These are phyloP conservation scores for Serinus canaria DNA, from an alignment of 2,113 vertebrate genomes.

Conservation along the genomic window DNA sequence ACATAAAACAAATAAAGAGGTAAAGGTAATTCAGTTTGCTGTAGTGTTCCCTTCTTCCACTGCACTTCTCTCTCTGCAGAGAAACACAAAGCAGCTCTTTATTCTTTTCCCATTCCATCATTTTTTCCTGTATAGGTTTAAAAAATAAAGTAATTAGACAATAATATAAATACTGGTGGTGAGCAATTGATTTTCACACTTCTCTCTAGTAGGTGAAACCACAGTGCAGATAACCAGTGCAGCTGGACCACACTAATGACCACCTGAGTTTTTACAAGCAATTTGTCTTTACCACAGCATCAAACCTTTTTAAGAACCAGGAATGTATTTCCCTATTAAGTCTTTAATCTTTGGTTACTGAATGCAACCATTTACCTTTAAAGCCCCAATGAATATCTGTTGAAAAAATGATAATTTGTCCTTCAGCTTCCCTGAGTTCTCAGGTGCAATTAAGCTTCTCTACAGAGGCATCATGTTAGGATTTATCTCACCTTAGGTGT, in stretches of 20 bases:
- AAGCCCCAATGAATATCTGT: neutral
- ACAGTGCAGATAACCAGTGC: neutral
- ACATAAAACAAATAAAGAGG: neutral
- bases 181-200: neutral
- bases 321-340: neutral
- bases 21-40: neutral
- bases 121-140: neutral
- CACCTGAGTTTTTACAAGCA: neutral
- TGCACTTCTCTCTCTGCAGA: neutral
- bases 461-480: neutral
- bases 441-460: neutral
- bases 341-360: neutral
- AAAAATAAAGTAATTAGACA: neutral
- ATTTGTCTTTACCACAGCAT: neutral
- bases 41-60: neutral
- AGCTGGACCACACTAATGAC: neutral
- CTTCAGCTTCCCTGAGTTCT: neutral
- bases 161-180: neutral
- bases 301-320: neutral
- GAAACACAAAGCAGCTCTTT: neutral
- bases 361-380: neutral
- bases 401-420: neutral
- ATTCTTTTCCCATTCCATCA: neutral
- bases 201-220: neutral
- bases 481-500: neutral